phyloP scores from a whole-genome alignment of 2,888 invertebrate genomes.

The Meta bourneti region DNA sequence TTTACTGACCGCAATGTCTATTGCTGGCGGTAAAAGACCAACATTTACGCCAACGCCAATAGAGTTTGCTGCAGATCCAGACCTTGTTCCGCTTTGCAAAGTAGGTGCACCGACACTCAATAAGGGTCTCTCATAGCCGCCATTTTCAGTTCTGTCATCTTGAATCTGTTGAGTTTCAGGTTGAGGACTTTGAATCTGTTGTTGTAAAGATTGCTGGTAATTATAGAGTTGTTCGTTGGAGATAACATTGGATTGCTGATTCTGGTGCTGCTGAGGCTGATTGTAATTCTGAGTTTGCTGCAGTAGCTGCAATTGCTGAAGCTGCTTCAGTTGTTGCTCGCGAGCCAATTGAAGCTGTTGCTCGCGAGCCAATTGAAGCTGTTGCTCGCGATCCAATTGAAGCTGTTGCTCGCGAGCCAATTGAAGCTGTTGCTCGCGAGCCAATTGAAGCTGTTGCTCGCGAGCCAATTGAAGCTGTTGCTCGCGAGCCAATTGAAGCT shows the following conservation, averaged over 20 bases:
- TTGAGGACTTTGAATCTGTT: neutral
- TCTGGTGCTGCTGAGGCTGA: neutral
- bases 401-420: conserved; percentile 2
- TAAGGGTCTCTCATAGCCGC: neutral
- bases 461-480: conserved; percentile 23
- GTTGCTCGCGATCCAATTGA: conserved; percentile 20
- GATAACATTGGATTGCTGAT: neutral
- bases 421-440: neutral
- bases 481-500: conserved; percentile 15
- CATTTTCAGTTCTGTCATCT: neutral
- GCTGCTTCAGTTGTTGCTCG: neutral
- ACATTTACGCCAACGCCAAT: conserved; percentile 61
- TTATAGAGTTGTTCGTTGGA: neutral
- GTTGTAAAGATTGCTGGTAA: neutral
- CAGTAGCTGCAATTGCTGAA: conserved; percentile 14
- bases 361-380: no score
- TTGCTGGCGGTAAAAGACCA: conserved; percentile 54
- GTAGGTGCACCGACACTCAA: neutral
- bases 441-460: conserved; percentile 30
- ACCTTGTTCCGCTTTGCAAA: neutral
- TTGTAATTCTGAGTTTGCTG: neutral
- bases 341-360: conserved; percentile 26
- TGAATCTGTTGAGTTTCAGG: neutral
- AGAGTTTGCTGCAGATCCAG: neutral
- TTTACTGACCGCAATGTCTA: conserved; percentile 52